Evolutionary conservation across 2,888 invertebrate genomes (phyloP).

Genomic region (Octonoba sinensis): DNA sequence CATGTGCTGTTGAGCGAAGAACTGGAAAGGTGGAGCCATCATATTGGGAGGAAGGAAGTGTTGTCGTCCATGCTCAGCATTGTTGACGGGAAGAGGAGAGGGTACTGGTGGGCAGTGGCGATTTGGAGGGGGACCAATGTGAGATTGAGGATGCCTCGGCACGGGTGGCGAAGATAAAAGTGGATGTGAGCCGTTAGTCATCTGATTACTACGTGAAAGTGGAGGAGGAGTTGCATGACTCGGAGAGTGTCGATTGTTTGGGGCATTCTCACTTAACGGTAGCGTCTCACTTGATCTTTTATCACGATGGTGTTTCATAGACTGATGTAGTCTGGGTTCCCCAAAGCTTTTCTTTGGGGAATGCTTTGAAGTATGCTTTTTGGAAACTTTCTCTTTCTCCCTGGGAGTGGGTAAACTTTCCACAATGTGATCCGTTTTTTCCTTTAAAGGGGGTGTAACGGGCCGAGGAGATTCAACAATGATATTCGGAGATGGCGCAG

Average conservation of each 20-base stretch:
- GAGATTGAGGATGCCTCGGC: slow-evolving; percentile 55
- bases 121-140: slow-evolving; percentile 6
- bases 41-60: slow-evolving; percentile 54
- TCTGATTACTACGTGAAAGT: slow-evolving; percentile 19
- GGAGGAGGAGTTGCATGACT: slow-evolving; percentile 49
- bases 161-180: slow-evolving; percentile 62
- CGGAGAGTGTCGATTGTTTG: slow-evolving; percentile 34
- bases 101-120: slow-evolving; percentile 59
- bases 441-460: neutral
- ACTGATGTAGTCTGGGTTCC: slow-evolving; percentile 23
- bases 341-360: slow-evolving; percentile 30
- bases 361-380: slow-evolving; percentile 33
- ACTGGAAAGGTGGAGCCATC: slow-evolving; percentile 58
- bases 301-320: slow-evolving; percentile 34
- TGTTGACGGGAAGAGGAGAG: slow-evolving; percentile 43
- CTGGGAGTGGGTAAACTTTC: slow-evolving; percentile 19
- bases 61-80: slow-evolving; percentile 29
- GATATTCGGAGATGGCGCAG: slow-evolving; percentile 24
- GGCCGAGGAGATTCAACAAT: slow-evolving; percentile 34
- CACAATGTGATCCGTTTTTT: slow-evolving; percentile 29
- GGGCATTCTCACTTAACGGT: neutral
- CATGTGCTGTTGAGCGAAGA: slow-evolving; percentile 67
- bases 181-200: slow-evolving; percentile 46
- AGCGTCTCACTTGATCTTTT: slow-evolving; percentile 20
- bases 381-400: slow-evolving; percentile 34